Evolutionary conservation across 1,140 invertebrate genomes (phyloP).

Genomic region (Drosophila lacteicornis): DNA sequence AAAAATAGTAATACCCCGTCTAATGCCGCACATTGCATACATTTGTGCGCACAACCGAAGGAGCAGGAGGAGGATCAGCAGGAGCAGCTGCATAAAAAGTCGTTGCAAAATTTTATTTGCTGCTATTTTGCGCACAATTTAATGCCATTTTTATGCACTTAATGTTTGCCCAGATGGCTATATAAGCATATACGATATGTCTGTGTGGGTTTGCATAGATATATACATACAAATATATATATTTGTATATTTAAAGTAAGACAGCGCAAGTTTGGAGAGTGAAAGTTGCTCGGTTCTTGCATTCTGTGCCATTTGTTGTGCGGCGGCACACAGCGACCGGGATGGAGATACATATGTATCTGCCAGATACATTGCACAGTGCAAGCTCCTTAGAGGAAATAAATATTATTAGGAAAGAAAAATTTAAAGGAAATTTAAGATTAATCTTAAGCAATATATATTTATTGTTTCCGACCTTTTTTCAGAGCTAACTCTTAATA

Average conservation of each 20-base stretch:
- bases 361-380: conserved; percentile 25
- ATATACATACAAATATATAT: conserved; percentile 5
- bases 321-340: conserved; percentile 8
- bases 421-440: no score
- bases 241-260: conserved; percentile 18
- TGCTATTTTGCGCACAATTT: conserved; percentile 79
- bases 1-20: conserved; percentile 1
- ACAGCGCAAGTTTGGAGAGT: conserved; percentile 74
- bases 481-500: no score
- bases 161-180: conserved; percentile 57
- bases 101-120: conserved; percentile 67
- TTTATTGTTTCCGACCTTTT: no score
- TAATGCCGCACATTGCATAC: conserved; percentile 63
- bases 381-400: background rate
- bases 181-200: conserved; percentile 11
- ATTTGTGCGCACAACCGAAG: conserved; percentile 47
- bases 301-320: conserved; percentile 37
- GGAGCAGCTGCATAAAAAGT: conserved; percentile 18
- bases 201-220: conserved; percentile 1
- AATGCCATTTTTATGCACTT: conserved; percentile 78
- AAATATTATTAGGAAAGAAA: background rate
- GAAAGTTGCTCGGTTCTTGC: conserved; percentile 62
- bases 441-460: background rate
- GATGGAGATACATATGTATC: conserved; percentile 30
- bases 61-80: no score